A percentile compares a stretch with the other conserved stretches of the same genome.
Evolutionary conservation across 2,888 invertebrate genomes (phyloP).

Genomic region (Metopia argyrocephala): DNA sequence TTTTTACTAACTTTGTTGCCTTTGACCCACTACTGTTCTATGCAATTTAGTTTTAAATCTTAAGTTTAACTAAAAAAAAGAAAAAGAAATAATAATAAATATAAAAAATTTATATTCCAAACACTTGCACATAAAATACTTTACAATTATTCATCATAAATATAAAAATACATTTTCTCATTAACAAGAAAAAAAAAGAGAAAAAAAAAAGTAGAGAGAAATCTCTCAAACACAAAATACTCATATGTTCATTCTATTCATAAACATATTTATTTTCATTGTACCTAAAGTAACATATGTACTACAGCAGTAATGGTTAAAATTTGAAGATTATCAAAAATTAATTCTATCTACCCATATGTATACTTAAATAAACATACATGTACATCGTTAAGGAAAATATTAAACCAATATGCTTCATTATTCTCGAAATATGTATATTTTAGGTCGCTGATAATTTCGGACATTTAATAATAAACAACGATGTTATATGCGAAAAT

Average conservation of each 20-base stretch:
- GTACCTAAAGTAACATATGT: not conserved
- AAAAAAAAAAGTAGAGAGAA: not conserved
- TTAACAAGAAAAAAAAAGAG: not conserved
- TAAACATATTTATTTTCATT: not conserved
- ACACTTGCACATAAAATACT: conserved; percentile 36
- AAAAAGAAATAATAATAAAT: conserved; percentile 11
- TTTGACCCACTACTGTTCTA: conserved; percentile 10
- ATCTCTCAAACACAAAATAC: not conserved
- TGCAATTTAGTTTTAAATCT: conserved; percentile 45
- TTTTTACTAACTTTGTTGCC: not conserved
- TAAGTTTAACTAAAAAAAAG: conserved; percentile 37
- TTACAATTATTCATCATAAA: conserved; percentile 32
- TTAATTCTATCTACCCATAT: no score
- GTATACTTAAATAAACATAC: no score
- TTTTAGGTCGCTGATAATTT: no score
- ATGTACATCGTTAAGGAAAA: no score
- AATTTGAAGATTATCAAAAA: no score
- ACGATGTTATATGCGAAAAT: no score
- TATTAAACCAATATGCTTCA: no score
- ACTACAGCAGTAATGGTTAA: not conserved
- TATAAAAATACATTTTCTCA: not conserved
- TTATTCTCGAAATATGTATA: no score
- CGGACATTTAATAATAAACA: no score
- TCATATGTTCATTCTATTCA: not conserved
- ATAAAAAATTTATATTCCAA: conserved; percentile 41